These are phyloP conservation scores for Callorhinus ursinus DNA, from an alignment of 2,113 vertebrate genomes.

Conservation along the genomic window DNA sequence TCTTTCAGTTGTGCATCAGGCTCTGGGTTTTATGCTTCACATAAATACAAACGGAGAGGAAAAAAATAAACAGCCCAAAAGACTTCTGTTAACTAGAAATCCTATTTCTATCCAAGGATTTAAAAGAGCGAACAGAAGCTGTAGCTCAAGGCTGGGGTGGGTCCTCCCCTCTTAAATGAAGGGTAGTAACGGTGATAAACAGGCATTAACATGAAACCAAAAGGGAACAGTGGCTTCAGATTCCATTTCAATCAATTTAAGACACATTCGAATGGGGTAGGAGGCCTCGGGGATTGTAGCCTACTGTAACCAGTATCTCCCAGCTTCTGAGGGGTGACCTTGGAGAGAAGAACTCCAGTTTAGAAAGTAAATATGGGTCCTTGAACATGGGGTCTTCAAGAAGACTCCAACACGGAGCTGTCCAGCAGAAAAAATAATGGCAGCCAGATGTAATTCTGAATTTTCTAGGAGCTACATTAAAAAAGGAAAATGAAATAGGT, in stretches of 20 bases:
- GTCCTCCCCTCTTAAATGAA: not conserved
- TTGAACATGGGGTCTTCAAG: not conserved
- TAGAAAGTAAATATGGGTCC: slow-evolving; percentile 67
- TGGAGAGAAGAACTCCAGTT: slow-evolving; percentile 53
- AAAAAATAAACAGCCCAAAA: slow-evolving; percentile 95
- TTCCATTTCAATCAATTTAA: slow-evolving; percentile 37
- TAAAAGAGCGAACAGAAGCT: slow-evolving; percentile 26
- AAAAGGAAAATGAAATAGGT: not conserved
- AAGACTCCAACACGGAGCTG: not conserved
- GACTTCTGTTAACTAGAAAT: slow-evolving; percentile 87
- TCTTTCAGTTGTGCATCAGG: slow-evolving; percentile 99
- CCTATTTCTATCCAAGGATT: slow-evolving; percentile 71
- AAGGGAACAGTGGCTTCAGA: not conserved
- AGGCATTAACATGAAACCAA: slow-evolving; percentile 21
- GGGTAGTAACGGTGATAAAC: slow-evolving; percentile 19
- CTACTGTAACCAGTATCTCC: slow-evolving; percentile 6
- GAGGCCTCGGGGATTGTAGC: slow-evolving; percentile 69
- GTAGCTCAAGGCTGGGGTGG: not conserved
- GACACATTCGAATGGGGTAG: slow-evolving; percentile 24
- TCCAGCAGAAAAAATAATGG: not conserved
- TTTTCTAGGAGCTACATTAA: not conserved
- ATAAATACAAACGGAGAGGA: slow-evolving; percentile 91
- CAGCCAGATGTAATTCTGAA: not conserved
- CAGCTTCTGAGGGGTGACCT: slow-evolving; percentile 56
- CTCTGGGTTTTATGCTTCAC: slow-evolving; percentile 93